phyloP scores from a whole-genome alignment of 2,113 vertebrate genomes.

The Dipodomys stephensi region DNA sequence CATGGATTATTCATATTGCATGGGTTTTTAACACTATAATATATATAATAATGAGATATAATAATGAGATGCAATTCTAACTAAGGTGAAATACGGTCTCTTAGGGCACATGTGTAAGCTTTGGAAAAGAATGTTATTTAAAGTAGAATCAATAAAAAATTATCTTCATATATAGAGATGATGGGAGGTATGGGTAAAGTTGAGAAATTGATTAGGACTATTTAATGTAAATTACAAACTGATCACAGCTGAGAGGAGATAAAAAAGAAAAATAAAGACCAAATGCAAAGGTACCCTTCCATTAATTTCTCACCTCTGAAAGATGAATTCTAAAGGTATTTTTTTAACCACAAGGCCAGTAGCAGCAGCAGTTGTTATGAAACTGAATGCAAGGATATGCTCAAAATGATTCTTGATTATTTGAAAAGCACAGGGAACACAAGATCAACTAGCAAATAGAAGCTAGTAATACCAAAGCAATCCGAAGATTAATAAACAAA shows the following conservation, averaged over 20 bases:
- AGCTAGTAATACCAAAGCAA: neutral
- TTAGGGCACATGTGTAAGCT: neutral
- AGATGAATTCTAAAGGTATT: neutral
- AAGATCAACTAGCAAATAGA: neutral
- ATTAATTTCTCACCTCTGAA: neutral
- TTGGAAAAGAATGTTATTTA: neutral
- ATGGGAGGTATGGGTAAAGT: neutral
- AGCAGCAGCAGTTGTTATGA: no score
- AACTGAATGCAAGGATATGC: neutral
- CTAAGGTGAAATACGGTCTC: neutral
- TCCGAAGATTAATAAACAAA: neutral
- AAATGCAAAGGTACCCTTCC: neutral
- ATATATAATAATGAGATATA: no score
- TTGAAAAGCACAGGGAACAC: no score
- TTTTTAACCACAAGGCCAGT: neutral
- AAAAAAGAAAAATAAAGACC: neutral
- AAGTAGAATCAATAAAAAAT: neutral
- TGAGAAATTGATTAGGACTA: neutral
- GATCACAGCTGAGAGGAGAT: neutral
- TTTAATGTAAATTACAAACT: neutral
- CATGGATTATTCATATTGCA: neutral
- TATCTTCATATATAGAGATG: neutral
- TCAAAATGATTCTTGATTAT: no score
- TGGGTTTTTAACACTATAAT: neutral
- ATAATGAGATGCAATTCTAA: neutral